These are phyloP conservation scores for Rhagophthalmus giganteus DNA, from an alignment of 2,888 invertebrate genomes.

Conservation along the genomic window DNA sequence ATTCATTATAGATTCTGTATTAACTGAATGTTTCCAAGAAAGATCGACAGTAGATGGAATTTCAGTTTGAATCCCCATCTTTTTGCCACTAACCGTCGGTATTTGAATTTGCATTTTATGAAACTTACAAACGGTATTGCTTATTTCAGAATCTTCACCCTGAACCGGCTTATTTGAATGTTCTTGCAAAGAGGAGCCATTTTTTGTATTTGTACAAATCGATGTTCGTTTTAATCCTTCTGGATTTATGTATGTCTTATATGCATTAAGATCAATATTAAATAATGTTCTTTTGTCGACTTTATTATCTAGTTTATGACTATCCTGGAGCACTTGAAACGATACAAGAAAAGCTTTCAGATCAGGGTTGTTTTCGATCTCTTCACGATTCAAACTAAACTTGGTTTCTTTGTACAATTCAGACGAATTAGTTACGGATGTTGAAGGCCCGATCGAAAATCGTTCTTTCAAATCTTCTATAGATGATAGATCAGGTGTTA, in stretches of 20 bases:
- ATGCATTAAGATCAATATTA: slow-evolving; percentile 35
- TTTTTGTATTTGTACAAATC: background rate
- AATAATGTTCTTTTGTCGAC: background rate
- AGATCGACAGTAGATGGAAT: no score
- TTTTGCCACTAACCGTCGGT: background rate
- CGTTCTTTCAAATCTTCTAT: no score
- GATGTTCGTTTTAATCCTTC: slow-evolving; percentile 16
- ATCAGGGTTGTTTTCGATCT: background rate
- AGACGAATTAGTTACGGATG: no score
- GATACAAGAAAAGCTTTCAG: background rate
- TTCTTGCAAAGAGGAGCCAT: background rate
- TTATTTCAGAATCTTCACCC: no score
- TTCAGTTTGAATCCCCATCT: background rate
- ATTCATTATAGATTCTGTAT: no score
- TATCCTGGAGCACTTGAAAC: background rate
- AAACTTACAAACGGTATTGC: no score
- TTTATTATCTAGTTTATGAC: background rate
- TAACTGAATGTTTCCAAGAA: no score
- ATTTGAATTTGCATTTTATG: no score
- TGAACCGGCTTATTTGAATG: background rate
- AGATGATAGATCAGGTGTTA: no score
- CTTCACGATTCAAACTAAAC: no score
- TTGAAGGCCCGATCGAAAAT: no score
- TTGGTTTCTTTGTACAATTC: no score
- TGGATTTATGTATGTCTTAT: slow-evolving; percentile 41